Evolutionary conservation across 1,140 invertebrate species (phyloP).

Genomic region (Bombus superbus): DNA sequence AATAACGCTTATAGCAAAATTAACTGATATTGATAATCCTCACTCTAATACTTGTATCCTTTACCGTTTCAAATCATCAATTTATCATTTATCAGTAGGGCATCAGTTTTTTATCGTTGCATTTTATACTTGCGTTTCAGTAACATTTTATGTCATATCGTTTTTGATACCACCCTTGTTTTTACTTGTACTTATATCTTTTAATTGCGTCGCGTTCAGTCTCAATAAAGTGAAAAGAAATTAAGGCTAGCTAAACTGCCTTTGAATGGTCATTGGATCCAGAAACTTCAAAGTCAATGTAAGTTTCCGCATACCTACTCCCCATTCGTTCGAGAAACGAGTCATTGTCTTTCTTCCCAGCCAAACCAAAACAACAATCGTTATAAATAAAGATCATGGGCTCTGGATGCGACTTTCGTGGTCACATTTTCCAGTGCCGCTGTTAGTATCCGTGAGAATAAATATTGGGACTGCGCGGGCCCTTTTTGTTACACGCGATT

Average conservation of each 20-base stretch:
- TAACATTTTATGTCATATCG: too few species aligned
- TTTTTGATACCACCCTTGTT: neutral
- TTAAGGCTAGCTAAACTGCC: slow-evolving; percentile 45
- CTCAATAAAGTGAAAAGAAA: slow-evolving; percentile 37
- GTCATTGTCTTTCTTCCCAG: neutral
- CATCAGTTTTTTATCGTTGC: too few species aligned
- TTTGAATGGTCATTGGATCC: slow-evolving; percentile 30
- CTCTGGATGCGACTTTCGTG: slow-evolving; percentile 28
- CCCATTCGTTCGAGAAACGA: slow-evolving; percentile 50
- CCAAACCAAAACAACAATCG: slow-evolving; percentile 30
- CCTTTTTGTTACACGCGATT: neutral
- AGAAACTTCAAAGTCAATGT: slow-evolving; percentile 22
- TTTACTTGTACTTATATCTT: too few species aligned
- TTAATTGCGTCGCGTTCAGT: neutral
- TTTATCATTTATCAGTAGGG: too few species aligned
- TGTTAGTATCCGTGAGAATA: slow-evolving; percentile 11
- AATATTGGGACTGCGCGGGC: neutral
- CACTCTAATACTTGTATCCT: too few species aligned
- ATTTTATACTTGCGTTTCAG: too few species aligned
- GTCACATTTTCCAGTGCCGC: slow-evolving; percentile 9
- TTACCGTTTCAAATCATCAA: too few species aligned
- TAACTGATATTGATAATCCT: too few species aligned
- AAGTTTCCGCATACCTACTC: slow-evolving; percentile 62
- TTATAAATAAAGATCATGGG: slow-evolving; percentile 64
- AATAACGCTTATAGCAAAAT: too few species aligned